A percentile compares a stretch with the other conserved stretches of the same genome.
Conservation (phyloP, 2,113 vertebrate species). For the Tetrax tetrax region DNA sequence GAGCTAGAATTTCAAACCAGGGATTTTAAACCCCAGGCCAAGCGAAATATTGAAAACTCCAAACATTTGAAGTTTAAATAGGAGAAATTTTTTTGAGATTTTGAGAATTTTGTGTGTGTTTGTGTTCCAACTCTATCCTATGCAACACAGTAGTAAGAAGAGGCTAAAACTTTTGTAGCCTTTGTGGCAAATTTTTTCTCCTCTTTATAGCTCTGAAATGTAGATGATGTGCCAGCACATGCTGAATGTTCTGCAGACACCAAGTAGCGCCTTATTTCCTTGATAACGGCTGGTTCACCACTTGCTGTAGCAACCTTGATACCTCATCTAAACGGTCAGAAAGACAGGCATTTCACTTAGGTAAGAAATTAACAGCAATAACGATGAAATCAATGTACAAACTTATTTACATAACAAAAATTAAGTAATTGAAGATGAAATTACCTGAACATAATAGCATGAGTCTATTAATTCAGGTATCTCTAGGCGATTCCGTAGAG, state of each 20-base stretch:
- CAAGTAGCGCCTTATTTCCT: neutral
- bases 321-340: neutral
- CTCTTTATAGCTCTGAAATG: neutral
- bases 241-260: neutral
- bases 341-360: neutral
- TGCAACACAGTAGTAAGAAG: neutral
- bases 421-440: neutral
- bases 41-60: neutral
- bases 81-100: neutral
- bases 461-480: neutral
- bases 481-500: neutral
- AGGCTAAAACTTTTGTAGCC: neutral
- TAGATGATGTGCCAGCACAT: neutral
- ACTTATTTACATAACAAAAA: neutral
- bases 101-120: neutral
- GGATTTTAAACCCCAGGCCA: neutral
- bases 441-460: neutral
- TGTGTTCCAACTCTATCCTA: neutral
- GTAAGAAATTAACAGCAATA: neutral
- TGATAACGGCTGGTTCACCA: neutral
- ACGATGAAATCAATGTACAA: neutral
- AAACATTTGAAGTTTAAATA: neutral
- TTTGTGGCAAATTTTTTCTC: neutral
- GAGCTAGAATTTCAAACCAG: neutral
- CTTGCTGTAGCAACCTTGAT: neutral